Evolutionary conservation across 2,888 invertebrate species (phyloP), one percentile per base, ranked within the genome.

Genomic region (Ophraella communa): DNA sequence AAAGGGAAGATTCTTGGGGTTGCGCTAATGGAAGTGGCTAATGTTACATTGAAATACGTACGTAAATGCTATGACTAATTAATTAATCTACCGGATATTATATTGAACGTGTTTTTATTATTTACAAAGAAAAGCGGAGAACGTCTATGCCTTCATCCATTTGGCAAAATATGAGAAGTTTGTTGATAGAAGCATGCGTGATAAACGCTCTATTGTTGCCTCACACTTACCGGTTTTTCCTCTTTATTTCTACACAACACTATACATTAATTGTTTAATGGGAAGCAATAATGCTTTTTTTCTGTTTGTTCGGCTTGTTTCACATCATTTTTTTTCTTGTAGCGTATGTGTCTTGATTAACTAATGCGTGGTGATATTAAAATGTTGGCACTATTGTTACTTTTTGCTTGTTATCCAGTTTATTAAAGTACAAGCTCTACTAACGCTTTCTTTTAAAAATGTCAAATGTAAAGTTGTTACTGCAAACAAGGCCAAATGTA

Each of bases 231-330:
- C 39, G 23, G n/a, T 18, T 27, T 24, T 44, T 11, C 44, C 27
- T 44, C 27, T 49, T 39, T 59, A 23, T 24, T 52, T 35, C 30
- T 59, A 49, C 35, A 17, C 14, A 52, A 42, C 42, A 47, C 35
- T 14, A 59, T 51, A 52, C 51, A 59, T 59, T 59, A 51, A 59
- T 59, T 52, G 52, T 42, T 42, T 21, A 49, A 30, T 39, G 21
- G 39, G 30, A 59, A 24, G 51, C 52, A 23, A 59, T 58, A 58
- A 47, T 42, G 39, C 18, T 42, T 59, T 49, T 39, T 33, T 30
- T 35, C 18, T 47, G 4, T 47, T 33, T 23, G 30, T 35, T 30
- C 51, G 52, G 35, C 42, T 42, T 52, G 51, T 49, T 59, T 8
- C 49, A 18, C 51, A 27, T 42, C 7, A 42, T 18, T 42, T 42